These are phyloP conservation scores for Prosapia bicincta DNA, from an alignment of 2,888 invertebrate species.

Conservation along the genomic window DNA sequence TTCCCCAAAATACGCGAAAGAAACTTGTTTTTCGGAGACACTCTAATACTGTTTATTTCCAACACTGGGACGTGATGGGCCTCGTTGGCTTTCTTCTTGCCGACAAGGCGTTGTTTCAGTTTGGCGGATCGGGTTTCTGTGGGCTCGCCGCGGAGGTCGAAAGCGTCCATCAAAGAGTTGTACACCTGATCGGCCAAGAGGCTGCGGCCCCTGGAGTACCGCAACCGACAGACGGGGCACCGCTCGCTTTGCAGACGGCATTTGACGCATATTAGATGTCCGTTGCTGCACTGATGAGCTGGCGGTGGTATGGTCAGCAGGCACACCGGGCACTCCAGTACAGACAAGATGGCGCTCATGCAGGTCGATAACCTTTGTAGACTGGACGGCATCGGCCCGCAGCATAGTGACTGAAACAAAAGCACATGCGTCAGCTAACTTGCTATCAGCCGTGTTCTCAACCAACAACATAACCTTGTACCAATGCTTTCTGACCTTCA, in stretches of 20 bases:
- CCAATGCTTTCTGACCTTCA: too few species aligned
- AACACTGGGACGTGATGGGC: background rate
- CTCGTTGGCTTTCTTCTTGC: slow-evolving; percentile 30
- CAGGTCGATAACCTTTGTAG: slow-evolving; percentile 50
- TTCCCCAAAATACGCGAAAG: slow-evolving; percentile 34
- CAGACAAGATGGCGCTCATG: slow-evolving; percentile 49
- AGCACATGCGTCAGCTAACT: too few species aligned
- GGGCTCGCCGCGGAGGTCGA: slow-evolving; percentile 31
- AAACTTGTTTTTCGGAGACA: slow-evolving; percentile 34
- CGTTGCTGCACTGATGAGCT: slow-evolving; percentile 51
- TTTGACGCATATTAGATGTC: slow-evolving; percentile 50
- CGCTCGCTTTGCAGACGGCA: slow-evolving; percentile 49
- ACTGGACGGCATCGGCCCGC: slow-evolving; percentile 40
- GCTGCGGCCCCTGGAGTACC: slow-evolving; percentile 48
- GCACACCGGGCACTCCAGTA: slow-evolving; percentile 52
- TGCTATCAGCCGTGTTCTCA: too few species aligned
- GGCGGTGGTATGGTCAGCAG: slow-evolving; percentile 49
- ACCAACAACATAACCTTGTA: too few species aligned
- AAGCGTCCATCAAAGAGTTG: slow-evolving; percentile 34
- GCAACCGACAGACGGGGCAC: slow-evolving; percentile 48
- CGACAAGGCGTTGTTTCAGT: slow-evolving; percentile 32
- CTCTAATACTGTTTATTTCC: slow-evolving; percentile 20
- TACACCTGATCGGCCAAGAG: slow-evolving; percentile 46
- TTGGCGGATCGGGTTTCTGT: slow-evolving; percentile 29
- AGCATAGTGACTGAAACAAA: slow-evolving; percentile 34